phyloP scores from a whole-genome alignment of 2,888 invertebrate genomes.

The Hyles lineata region DNA sequence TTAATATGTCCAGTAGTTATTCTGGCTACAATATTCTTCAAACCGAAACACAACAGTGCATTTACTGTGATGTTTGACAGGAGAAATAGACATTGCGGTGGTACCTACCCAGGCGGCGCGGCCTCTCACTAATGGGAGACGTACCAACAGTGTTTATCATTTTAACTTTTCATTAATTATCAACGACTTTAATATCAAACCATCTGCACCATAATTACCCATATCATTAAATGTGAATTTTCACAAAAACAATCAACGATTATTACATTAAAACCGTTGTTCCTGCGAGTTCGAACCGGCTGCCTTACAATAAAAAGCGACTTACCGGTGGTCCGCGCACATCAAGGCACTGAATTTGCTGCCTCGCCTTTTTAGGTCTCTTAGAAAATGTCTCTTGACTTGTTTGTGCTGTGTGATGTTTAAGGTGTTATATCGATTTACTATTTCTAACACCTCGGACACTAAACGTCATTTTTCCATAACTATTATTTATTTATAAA shows the following conservation, averaged over 20 bases:
- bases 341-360: conserved; percentile 35
- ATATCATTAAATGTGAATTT: neutral
- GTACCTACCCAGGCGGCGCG: too few species aligned
- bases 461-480: too few species aligned
- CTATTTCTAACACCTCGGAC: too few species aligned
- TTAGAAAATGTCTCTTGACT: conserved; percentile 13
- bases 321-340: conserved; percentile 36
- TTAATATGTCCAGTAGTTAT: too few species aligned
- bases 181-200: neutral
- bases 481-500: too few species aligned
- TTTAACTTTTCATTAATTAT: too few species aligned
- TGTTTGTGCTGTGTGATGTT: neutral
- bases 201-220: neutral
- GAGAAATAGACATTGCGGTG: too few species aligned
- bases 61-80: too few species aligned
- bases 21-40: too few species aligned
- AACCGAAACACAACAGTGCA: too few species aligned
- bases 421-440: neutral
- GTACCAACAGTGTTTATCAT: too few species aligned
- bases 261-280: neutral
- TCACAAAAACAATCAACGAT: neutral
- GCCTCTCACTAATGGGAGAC: too few species aligned
- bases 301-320: conserved; percentile 48
- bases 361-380: conserved; percentile 34
- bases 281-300: conserved; percentile 22